Evolutionary conservation across 2,888 invertebrate genomes (phyloP), one percentile per base, ranked within the genome.

Genomic region (Psylliodes chrysocephalus): DNA sequence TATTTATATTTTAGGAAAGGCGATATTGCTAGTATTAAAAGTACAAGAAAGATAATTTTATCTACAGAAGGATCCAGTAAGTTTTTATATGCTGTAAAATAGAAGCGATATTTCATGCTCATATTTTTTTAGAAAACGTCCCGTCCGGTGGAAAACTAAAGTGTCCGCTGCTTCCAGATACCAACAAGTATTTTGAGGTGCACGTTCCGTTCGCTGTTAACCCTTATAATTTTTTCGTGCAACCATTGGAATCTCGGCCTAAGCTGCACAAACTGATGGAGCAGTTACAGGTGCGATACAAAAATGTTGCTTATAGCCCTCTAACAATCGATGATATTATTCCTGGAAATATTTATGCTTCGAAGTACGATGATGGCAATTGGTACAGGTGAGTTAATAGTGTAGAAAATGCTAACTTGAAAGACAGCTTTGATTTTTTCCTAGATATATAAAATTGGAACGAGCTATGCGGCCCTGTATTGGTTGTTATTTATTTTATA

Each of bases 191-290:
- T 75, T 90, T 91, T 75, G 90, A 91, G 76, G 89, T 93, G 10
- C 86, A 87, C 75, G 85, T 93, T 59, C 87, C 91, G 0, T 88
- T 91, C 84, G 91, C 92, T 0, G 90, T 92, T 1, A 91, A 89
- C 85, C 94, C 94, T 0, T 87, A 87, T 81, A 89, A 90, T 82
- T 91, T 91, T 74, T 87, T 89, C 42, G 88, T 87, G 1, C 87
- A 87, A 77, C 87, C 87, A 0, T 82, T 84, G 61, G 79, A 81
- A 22, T 74, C 78, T 12, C 77, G 78, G 52, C 78, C 76, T 2
- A 81, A 85, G 44, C 81, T 91, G 5, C 83, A 84, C 70, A 80
- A 82, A 8, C 83, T 92, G 85, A 92, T 91, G 91, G 78, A 82
- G n/a, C 79, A 86, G 0, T 79, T 93, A 60, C 91, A 91, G 80